Evolutionary conservation across 1,140 invertebrate genomes (phyloP).

Genomic region (Drosophila mauritiana): DNA sequence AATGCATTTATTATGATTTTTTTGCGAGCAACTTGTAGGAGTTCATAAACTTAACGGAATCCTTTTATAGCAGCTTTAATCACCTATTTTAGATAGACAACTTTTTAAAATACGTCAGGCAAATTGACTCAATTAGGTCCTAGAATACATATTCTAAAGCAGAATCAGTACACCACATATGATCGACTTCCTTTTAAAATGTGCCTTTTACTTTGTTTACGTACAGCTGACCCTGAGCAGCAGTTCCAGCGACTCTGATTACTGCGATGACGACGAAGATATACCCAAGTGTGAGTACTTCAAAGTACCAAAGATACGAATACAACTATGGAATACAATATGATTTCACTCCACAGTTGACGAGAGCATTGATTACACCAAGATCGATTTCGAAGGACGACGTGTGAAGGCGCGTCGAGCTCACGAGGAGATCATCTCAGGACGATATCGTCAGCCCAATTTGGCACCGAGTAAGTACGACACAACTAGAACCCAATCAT

Average conservation of each 20-base stretch:
- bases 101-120: background rate
- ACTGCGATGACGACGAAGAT: conserved; percentile 79
- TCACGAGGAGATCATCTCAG: conserved; percentile 83
- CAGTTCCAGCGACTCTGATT: conserved; percentile 81
- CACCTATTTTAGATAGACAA: background rate
- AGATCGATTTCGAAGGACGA: conserved; percentile 82
- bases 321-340: background rate
- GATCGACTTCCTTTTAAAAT: conserved; percentile 10
- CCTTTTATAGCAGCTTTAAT: too few relatives aligned
- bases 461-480: conserved; percentile 69
- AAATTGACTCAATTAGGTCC: background rate
- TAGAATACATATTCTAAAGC: background rate
- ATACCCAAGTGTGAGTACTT: conserved; percentile 69
- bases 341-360: conserved; percentile 54
- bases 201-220: conserved; percentile 3
- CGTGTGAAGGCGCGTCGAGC: conserved; percentile 79
- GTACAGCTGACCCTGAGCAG: conserved; percentile 75
- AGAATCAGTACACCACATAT: background rate
- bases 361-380: conserved; percentile 78
- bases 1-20: background rate
- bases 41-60: too few relatives aligned
- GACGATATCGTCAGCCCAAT: conserved; percentile 82
- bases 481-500: background rate
- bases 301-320: background rate
- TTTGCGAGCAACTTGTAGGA: too few relatives aligned